phyloP scores from a whole-genome alignment of 2,888 invertebrate species.

The Athalia rosae region DNA sequence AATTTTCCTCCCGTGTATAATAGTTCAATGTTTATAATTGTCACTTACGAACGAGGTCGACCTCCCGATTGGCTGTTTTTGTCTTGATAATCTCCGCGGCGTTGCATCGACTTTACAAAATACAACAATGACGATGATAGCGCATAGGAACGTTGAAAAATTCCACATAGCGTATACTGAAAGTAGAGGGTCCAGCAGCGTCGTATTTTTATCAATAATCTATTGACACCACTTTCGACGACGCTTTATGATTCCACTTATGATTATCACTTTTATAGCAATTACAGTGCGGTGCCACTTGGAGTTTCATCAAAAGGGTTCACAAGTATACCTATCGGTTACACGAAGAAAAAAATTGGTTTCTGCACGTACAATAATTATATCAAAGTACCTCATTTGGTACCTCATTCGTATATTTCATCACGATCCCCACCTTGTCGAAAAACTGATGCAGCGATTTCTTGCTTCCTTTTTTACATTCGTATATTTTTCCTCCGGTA shows the following conservation, averaged over 20 bases:
- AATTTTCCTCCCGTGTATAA: too few relatives aligned
- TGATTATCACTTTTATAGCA: too few relatives aligned
- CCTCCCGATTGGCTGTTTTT: neutral
- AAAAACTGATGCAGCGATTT: neutral
- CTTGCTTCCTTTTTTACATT: neutral
- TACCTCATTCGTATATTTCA: neutral
- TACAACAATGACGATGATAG: neutral
- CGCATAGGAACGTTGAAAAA: neutral
- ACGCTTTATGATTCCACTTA: too few relatives aligned
- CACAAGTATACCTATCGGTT: neutral
- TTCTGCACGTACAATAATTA: neutral
- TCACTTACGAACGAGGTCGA: constrained; percentile 18
- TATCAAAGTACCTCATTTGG: neutral
- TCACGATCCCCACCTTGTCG: constrained; percentile 7
- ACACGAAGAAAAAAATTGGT: neutral
- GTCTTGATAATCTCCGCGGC: neutral
- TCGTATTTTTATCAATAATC: too few relatives aligned
- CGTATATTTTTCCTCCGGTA: neutral
- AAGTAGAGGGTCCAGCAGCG: neutral
- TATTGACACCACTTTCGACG: too few relatives aligned
- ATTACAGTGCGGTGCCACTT: too few relatives aligned
- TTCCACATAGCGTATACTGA: constrained; percentile 12
- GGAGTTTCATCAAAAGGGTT: neutral
- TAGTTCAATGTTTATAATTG: neutral
- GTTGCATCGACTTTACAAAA: constrained; percentile 6